Evolutionary conservation across 1,140 invertebrate species (phyloP).

Genomic region (Orchestia grillus): DNA sequence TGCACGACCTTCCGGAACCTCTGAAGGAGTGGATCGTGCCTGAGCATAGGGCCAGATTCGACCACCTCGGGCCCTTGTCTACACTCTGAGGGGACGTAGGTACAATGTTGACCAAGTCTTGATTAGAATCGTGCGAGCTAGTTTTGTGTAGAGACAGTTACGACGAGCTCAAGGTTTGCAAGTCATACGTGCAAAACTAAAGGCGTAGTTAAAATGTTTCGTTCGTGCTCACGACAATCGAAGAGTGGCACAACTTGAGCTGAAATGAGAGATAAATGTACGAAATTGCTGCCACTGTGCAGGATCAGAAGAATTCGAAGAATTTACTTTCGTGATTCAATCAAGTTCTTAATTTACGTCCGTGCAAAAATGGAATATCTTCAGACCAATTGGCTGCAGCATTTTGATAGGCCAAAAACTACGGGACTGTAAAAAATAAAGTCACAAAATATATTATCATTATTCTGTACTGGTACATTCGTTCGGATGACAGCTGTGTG

Average conservation of each 20-base stretch:
- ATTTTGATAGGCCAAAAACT: too few relatives aligned
- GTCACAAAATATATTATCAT: too few relatives aligned
- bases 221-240: not conserved
- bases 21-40: not conserved
- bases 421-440: too few relatives aligned
- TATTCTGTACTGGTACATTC: too few relatives aligned
- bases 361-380: not conserved
- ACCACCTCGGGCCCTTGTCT: not conserved
- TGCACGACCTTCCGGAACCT: not conserved
- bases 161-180: not conserved
- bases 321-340: not conserved
- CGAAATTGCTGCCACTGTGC: not conserved
- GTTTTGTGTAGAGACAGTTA: not conserved
- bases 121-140: not conserved
- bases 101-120: too few relatives aligned
- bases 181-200: not conserved
- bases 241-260: not conserved
- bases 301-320: not conserved
- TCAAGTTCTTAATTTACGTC: not conserved
- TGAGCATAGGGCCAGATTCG: not conserved
- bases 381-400: too few relatives aligned
- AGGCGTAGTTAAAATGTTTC: not conserved
- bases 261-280: not conserved
- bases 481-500: too few relatives aligned
- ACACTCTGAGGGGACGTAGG: not conserved